Evolutionary conservation across 2,888 invertebrate species (phyloP).

Genomic region (Harpagoxenus sublaevis): DNA sequence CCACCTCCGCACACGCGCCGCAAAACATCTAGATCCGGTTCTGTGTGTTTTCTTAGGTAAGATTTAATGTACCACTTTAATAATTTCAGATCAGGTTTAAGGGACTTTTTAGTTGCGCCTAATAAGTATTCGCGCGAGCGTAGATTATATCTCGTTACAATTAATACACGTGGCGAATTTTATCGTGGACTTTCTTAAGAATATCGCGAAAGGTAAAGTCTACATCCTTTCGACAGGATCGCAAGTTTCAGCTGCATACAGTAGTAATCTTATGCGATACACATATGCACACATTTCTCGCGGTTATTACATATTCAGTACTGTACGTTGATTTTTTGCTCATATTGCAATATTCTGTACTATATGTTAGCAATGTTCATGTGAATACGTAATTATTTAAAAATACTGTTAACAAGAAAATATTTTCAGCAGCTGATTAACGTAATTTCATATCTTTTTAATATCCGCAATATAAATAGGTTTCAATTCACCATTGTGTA

Average conservation of each 20-base stretch:
- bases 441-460: conserved; percentile 1
- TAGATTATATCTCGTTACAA: conserved; percentile 32
- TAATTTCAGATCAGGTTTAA: conserved; percentile 49
- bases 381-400: conserved; percentile 11
- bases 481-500: background rate
- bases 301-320: conserved; percentile 16
- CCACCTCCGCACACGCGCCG: background rate
- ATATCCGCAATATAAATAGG: background rate
- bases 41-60: background rate
- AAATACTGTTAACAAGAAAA: background rate
- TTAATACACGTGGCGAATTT: conserved; percentile 29
- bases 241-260: background rate
- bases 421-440: background rate
- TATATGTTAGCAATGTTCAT: background rate
- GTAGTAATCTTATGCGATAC: conserved; percentile 8
- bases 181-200: background rate
- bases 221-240: conserved; percentile 8
- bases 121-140: background rate
- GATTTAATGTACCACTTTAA: conserved; percentile 30
- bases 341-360: background rate
- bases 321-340: background rate
- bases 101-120: background rate
- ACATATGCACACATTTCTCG: background rate
- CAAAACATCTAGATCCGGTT: conserved; percentile 1
- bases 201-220: background rate